These are phyloP conservation scores for Molorchus minor DNA, from an alignment of 2,888 invertebrate species.

Conservation along the genomic window DNA sequence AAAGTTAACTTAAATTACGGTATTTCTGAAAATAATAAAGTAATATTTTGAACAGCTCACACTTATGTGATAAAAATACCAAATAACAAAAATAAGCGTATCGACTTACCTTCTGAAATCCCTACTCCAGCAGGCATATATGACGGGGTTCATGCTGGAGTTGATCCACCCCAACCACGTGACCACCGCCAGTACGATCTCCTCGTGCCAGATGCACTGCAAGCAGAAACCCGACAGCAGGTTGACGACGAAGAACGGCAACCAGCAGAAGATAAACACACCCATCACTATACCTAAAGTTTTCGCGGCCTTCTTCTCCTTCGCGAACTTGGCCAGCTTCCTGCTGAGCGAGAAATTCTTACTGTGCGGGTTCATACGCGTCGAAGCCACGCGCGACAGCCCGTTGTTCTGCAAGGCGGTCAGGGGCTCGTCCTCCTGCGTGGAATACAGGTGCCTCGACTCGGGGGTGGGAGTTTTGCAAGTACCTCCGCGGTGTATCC, in stretches of 20 bases:
- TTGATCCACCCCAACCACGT: conserved; percentile 97
- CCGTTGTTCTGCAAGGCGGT: conserved; percentile 83
- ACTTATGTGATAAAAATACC: not conserved
- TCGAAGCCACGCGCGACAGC: conserved; percentile 74
- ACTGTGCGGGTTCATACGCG: conserved; percentile 69
- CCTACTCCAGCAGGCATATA: conserved; percentile 98
- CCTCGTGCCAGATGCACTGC: conserved; percentile 87
- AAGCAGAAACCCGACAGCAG: conserved; percentile 89
- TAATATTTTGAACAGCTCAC: too few species aligned
- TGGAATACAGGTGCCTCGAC: conserved; percentile 62
- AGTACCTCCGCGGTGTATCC: conserved; percentile 93
- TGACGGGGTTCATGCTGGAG: conserved; percentile 96
- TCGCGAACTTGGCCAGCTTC: conserved; percentile 94
- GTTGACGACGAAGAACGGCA: conserved; percentile 97
- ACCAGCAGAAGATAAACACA: conserved; percentile 96
- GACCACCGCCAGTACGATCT: conserved; percentile 86
- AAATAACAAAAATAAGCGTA: not conserved
- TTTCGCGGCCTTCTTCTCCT: conserved; percentile 94
- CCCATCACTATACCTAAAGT: conserved; percentile 97
- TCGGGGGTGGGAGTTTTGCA: conserved; percentile 66
- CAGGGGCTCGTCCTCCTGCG: conserved; percentile 78
- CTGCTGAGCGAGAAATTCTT: conserved; percentile 94
- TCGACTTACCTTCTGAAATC: conserved; percentile 87
- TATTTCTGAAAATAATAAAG: too few species aligned
- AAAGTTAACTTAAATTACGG: too few species aligned